A percentile compares a stretch with the other conserved stretches of the same genome.
These are phyloP conservation scores for Chrysochloris asiatica DNA, from an alignment of 2,113 vertebrate species.

Conservation along the genomic window DNA sequence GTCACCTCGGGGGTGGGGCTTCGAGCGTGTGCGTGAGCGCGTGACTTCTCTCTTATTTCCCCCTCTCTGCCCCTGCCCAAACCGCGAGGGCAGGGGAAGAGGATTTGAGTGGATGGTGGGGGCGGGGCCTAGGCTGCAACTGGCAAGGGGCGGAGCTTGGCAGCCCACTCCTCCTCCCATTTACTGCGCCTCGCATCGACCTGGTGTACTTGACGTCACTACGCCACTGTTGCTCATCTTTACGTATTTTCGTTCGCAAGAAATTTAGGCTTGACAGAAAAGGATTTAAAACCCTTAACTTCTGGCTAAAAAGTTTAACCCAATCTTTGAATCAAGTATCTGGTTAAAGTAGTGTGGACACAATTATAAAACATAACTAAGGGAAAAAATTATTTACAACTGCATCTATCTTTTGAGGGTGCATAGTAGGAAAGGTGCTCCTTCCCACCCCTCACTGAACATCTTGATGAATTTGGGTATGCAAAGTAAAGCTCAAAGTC, in stretches of 20 bases:
- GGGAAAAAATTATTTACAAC: not conserved
- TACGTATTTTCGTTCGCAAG: not conserved
- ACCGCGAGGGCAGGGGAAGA: fast-evolving
- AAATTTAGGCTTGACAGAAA: not conserved
- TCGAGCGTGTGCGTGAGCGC: not conserved
- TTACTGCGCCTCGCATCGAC: fast-evolving
- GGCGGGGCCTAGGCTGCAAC: fast-evolving
- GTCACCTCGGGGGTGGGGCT: constrained; percentile 33
- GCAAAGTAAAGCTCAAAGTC: not conserved
- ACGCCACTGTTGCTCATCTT: not conserved
- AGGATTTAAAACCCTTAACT: not conserved
- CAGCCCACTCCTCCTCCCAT: fast-evolving
- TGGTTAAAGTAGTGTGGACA: not conserved
- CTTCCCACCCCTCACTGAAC: not conserved
- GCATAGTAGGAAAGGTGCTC: not conserved
- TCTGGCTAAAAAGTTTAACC: not conserved
- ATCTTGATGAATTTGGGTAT: not conserved
- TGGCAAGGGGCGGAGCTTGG: fast-evolving
- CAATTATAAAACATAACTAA: constrained; percentile 35
- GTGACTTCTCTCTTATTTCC: no score
- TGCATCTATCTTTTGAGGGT: not conserved
- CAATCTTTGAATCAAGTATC: not conserved
- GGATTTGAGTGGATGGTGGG: fast-evolving
- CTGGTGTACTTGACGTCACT: not conserved
- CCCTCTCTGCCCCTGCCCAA: no score